Conservation (phyloP, 2,888 invertebrate species). For the Ennomos erosarius region DNA sequence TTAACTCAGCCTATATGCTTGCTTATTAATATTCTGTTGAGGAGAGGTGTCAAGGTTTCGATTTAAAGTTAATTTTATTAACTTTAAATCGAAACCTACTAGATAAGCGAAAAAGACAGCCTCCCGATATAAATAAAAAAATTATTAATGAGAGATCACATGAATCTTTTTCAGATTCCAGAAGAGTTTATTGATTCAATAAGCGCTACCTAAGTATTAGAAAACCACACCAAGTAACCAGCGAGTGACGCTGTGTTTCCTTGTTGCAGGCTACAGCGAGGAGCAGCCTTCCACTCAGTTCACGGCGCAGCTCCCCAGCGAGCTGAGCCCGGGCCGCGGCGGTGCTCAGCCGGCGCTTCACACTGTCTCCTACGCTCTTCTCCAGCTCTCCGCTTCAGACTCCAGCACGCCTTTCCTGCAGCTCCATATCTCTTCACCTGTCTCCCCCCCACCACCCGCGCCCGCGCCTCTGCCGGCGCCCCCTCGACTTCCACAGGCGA, state of each 20-base stretch:
- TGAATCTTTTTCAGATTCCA: no score
- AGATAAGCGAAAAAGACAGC: no score
- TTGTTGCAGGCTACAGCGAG: constrained; percentile 89
- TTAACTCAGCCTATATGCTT: background rate
- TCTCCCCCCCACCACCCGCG: constrained; percentile 75
- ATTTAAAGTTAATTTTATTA: no score
- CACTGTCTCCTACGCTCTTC: constrained; percentile 80
- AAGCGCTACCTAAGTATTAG: no score
- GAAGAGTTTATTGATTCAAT: no score
- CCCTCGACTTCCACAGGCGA: constrained; percentile 66
- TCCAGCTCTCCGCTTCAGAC: constrained; percentile 76
- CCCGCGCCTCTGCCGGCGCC: constrained; percentile 5
- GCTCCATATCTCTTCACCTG: constrained; percentile 80
- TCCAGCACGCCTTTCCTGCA: constrained; percentile 74
- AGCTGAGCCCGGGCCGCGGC: constrained; percentile 86
- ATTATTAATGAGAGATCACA: no score
- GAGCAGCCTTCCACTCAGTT: constrained; percentile 91
- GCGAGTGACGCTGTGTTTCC: background rate
- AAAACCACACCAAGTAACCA: no score
- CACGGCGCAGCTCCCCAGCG: constrained; percentile 90
- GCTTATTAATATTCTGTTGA: background rate
- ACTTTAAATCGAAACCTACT: no score
- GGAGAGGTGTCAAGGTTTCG: no score
- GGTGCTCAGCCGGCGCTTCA: constrained; percentile 70
- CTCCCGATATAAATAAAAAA: no score